These are phyloP conservation scores for Nebria ingens DNA, from an alignment of 1,140 invertebrate genomes.

Conservation along the genomic window DNA sequence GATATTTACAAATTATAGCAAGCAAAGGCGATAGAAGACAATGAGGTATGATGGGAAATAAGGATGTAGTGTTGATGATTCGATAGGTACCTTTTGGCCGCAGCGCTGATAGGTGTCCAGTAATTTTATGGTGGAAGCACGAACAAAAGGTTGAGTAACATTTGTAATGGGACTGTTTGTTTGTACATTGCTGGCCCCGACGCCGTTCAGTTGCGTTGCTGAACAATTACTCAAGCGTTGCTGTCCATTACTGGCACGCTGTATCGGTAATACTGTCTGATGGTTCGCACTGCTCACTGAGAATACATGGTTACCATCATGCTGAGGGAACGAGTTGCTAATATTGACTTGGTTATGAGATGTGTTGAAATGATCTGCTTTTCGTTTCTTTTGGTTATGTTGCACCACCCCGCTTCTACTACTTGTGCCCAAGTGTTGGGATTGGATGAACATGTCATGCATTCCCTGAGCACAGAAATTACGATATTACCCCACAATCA, in stretches of 20 bases:
- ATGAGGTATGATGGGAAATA: neutral
- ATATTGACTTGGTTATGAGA: slow-evolving; percentile 13
- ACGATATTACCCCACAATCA: too few relatives aligned
- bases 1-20: too few relatives aligned
- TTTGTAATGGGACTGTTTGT: slow-evolving; percentile 41
- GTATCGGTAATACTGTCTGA: slow-evolving; percentile 12
- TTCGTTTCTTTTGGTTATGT: slow-evolving; percentile 44
- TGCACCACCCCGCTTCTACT: slow-evolving; percentile 39
- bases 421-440: slow-evolving; percentile 48
- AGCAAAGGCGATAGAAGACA: neutral
- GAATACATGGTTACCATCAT: slow-evolving; percentile 6
- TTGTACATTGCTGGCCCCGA: slow-evolving; percentile 32
- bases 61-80: too few relatives aligned
- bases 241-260: slow-evolving; percentile 17
- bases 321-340: slow-evolving; percentile 10
- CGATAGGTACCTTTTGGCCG: slow-evolving; percentile 59
- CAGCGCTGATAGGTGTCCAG: slow-evolving; percentile 60
- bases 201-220: slow-evolving; percentile 20
- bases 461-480: slow-evolving; percentile 51
- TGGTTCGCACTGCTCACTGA: slow-evolving; percentile 4
- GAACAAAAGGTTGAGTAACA: slow-evolving; percentile 50
- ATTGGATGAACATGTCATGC: slow-evolving; percentile 64
- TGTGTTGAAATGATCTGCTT: slow-evolving; percentile 37
- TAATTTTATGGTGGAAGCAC: slow-evolving; percentile 60
- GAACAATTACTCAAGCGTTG: slow-evolving; percentile 10